phyloP scores from a whole-genome alignment of 2,888 invertebrate genomes.

The Caenorhabditis imperialis region DNA sequence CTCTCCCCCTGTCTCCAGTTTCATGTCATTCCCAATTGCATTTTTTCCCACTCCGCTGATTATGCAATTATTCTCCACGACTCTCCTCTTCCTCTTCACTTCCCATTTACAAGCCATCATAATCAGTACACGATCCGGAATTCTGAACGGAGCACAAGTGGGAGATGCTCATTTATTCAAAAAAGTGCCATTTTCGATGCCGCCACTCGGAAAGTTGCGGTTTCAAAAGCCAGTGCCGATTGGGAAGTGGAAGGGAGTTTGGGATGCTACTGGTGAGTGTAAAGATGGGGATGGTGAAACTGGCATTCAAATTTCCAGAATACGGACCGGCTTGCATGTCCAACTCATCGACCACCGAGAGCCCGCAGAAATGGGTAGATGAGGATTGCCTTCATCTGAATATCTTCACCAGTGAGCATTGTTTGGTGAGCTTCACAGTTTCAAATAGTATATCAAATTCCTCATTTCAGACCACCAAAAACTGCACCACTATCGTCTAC shows the following conservation, averaged over 20 bases:
- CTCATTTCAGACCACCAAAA: conserved; percentile 7
- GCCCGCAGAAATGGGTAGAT: conserved; percentile 62
- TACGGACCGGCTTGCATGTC: conserved; percentile 67
- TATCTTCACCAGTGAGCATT: conserved; percentile 62
- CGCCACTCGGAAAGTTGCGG: conserved; percentile 67
- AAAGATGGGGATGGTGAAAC: too few relatives aligned
- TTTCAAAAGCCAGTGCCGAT: conserved; percentile 49
- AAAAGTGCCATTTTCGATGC: conserved; percentile 64
- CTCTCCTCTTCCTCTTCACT: too few relatives aligned
- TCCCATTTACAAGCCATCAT: too few relatives aligned
- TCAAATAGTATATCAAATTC: too few relatives aligned
- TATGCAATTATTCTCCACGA: too few relatives aligned
- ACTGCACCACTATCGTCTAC: conserved; percentile 66
- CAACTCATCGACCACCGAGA: conserved; percentile 57
- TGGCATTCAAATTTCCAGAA: conserved; percentile 31
- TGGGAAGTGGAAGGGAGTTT: conserved; percentile 59
- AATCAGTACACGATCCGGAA: too few relatives aligned
- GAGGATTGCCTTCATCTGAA: conserved; percentile 72
- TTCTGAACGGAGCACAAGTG: too few relatives aligned
- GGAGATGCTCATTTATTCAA: too few relatives aligned
- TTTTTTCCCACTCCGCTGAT: too few relatives aligned
- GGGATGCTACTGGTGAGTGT: conserved; percentile 41
- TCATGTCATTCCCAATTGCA: too few relatives aligned
- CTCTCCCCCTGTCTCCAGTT: too few relatives aligned
- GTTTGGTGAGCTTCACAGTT: conserved; percentile 53